Percentiles rank a stretch among this genome's conserved stretches.
Conservation (phyloP, 1,140 invertebrate species). For the Sarcophaga peregrina region DNA sequence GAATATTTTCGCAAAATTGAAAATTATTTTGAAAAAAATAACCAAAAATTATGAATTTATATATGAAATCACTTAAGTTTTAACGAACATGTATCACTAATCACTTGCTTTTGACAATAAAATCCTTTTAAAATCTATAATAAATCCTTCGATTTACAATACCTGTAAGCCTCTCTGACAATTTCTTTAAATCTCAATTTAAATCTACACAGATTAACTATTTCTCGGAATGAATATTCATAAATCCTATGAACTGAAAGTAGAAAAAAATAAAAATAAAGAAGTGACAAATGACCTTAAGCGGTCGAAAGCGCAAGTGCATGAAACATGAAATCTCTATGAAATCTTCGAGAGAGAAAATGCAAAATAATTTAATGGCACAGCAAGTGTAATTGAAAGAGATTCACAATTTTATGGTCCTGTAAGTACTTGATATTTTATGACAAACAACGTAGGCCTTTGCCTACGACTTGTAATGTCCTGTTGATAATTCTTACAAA, state of each 20-base stretch:
- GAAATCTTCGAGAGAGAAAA: not conserved
- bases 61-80: no score
- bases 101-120: not conserved
- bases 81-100: not conserved
- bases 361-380: constrained; percentile 21
- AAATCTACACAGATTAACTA: not conserved
- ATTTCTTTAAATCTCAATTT: constrained; percentile 24
- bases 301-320: constrained; percentile 24
- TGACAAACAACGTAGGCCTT: not conserved
- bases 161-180: no score
- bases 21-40: no score
- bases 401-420: constrained; percentile 25
- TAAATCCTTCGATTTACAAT: not conserved
- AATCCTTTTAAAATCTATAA: not conserved
- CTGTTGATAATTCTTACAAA: constrained; percentile 30
- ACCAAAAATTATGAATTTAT: no score
- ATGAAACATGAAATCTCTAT: not conserved
- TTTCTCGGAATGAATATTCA: not conserved
- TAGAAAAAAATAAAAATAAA: not conserved
- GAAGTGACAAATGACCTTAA: constrained; percentile 33
- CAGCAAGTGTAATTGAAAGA: constrained; percentile 35
- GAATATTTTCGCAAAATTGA: no score
- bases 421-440: constrained; percentile 30
- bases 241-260: not conserved
- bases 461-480: not conserved